Conservation (phyloP, 2,888 invertebrate genomes). For the Macropis europaea region DNA sequence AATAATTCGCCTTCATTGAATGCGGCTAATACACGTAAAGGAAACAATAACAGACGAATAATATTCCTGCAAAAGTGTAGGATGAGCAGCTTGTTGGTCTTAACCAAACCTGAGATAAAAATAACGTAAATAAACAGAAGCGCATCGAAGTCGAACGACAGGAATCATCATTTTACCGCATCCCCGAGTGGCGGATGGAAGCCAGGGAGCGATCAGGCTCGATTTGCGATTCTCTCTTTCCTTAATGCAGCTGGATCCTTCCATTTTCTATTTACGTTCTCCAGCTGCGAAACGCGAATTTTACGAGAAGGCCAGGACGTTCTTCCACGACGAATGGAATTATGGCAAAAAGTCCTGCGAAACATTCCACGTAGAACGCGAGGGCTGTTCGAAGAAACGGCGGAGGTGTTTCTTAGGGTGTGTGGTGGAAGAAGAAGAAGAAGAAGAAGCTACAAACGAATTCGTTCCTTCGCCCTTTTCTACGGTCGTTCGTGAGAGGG, state of each 20-base stretch:
- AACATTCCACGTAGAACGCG: constrained; percentile 24
- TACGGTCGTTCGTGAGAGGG: neutral
- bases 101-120: too few relatives aligned
- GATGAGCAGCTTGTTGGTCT: too few relatives aligned
- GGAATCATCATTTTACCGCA: neutral
- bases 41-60: too few relatives aligned
- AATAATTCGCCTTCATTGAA: too few relatives aligned
- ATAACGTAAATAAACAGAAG: too few relatives aligned
- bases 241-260: neutral
- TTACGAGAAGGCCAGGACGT: constrained; percentile 23
- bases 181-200: neutral
- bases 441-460: neutral
- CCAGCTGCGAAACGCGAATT: constrained; percentile 29
- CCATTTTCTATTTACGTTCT: neutral
- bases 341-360: constrained; percentile 34
- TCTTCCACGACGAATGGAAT: constrained; percentile 30
- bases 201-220: neutral
- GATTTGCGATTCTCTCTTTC: neutral
- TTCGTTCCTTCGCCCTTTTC: neutral
- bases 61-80: too few relatives aligned
- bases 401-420: too few relatives aligned
- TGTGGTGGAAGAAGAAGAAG: too few relatives aligned
- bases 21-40: too few relatives aligned
- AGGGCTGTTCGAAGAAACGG: constrained; percentile 31
- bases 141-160: neutral